A percentile compares a stretch with the other conserved stretches of the same genome.
Evolutionary conservation across 1,140 invertebrate species (phyloP).

Genomic region (Pachypsylla venusta): DNA sequence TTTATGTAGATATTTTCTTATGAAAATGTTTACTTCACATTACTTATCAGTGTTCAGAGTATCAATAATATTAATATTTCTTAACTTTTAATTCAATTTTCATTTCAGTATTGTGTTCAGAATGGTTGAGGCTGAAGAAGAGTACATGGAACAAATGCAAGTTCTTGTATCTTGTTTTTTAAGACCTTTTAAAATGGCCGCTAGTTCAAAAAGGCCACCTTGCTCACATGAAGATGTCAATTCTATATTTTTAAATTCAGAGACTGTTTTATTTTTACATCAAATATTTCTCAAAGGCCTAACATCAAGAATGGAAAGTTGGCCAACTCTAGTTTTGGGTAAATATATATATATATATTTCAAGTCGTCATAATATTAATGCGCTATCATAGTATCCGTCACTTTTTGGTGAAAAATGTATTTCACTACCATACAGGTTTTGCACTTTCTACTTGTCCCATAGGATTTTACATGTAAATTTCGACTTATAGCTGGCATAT

Average conservation of each 20-base stretch:
- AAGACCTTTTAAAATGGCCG: constrained; percentile 85
- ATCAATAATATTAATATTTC: not conserved
- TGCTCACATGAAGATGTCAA: constrained; percentile 90
- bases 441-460: no score
- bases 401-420: no score
- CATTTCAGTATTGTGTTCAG: constrained; percentile 65
- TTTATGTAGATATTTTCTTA: no score
- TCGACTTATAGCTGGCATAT: no score
- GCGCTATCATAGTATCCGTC: no score
- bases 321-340: constrained; percentile 81
- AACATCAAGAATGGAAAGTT: constrained; percentile 77
- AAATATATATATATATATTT: no score
- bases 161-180: constrained; percentile 82
- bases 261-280: constrained; percentile 85
- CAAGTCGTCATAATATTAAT: no score
- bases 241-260: constrained; percentile 88
- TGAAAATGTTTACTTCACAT: not conserved
- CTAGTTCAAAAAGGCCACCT: constrained; percentile 82
- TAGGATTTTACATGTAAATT: no score
- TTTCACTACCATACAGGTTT: no score
- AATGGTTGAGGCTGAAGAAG: constrained; percentile 81
- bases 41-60: not conserved
- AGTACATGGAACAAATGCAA: constrained; percentile 84
- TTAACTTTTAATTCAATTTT: not conserved
- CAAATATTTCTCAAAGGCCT: constrained; percentile 92